Conservation (phyloP, 2,888 invertebrate genomes). For the Brachylomia viminalis region DNA sequence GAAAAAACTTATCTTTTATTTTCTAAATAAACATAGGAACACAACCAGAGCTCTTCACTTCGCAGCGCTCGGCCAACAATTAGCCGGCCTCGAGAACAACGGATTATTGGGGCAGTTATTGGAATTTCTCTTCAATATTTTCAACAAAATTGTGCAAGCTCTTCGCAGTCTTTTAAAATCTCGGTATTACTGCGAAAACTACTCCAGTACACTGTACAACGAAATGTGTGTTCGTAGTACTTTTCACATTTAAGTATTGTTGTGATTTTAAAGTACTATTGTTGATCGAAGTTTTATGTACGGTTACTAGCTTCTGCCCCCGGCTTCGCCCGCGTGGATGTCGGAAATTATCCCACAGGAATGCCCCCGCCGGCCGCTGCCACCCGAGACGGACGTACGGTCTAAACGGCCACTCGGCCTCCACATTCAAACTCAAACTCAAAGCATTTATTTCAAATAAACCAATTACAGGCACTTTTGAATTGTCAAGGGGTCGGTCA, state of each 20-base stretch:
- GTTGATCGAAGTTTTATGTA: too few relatives aligned
- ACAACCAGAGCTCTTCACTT: neutral
- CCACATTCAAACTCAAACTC: too few relatives aligned
- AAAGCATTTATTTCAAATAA: too few relatives aligned
- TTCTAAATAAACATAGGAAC: neutral
- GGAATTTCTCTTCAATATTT: constrained; percentile 27
- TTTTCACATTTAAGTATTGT: constrained; percentile 17
- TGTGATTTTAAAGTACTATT: constrained; percentile 22
- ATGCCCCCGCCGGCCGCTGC: too few relatives aligned
- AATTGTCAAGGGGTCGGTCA: too few relatives aligned
- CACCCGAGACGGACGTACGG: too few relatives aligned
- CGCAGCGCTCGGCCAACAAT: constrained; percentile 3
- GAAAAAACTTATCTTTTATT: neutral
- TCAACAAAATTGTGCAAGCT: constrained; percentile 14
- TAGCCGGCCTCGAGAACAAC: constrained; percentile 8
- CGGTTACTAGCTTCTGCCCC: too few relatives aligned
- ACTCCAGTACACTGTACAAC: constrained; percentile 21
- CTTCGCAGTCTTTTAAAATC: constrained; percentile 23
- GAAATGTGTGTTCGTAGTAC: constrained; percentile 1
- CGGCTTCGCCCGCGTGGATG: too few relatives aligned
- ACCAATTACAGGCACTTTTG: too few relatives aligned
- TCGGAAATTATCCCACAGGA: too few relatives aligned
- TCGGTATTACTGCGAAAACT: constrained; percentile 12
- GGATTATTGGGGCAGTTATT: constrained; percentile 1
- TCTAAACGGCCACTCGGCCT: too few relatives aligned